Conservation (phyloP, 1,140 invertebrate species). For the Amphibalanus amphitrite region DNA sequence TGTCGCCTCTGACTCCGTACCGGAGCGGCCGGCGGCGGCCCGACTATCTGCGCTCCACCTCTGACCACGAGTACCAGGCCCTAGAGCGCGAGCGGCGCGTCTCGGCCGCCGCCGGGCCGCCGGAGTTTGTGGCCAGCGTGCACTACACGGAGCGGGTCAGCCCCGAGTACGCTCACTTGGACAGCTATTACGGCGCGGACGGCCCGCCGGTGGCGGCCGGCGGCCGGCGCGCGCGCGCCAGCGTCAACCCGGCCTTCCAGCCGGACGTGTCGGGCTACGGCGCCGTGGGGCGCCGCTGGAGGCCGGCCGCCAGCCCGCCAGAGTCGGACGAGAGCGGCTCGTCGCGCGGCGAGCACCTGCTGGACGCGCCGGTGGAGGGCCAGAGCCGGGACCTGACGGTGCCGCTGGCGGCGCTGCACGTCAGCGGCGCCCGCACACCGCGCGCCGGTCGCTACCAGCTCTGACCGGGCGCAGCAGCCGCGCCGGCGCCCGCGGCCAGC, state of each 20-base stretch:
- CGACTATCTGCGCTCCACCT: neutral
- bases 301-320: constrained; percentile 9
- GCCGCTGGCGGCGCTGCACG: constrained; percentile 34
- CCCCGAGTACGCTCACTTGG: constrained; percentile 19
- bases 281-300: neutral
- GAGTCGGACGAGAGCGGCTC: constrained; percentile 4
- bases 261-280: neutral
- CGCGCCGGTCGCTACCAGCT: constrained; percentile 8
- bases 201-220: constrained; percentile 20
- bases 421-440: constrained; percentile 7
- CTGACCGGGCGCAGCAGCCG: neutral
- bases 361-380: constrained; percentile 43
- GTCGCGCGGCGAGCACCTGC: constrained; percentile 27
- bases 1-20: neutral
- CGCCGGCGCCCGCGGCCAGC: constrained; percentile 9
- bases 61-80: neutral
- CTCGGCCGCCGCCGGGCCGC: constrained; percentile 31
- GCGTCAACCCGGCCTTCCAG: constrained; percentile 8
- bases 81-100: neutral
- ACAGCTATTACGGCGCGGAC: constrained; percentile 20
- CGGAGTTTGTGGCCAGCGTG: constrained; percentile 30
- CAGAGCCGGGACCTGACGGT: constrained; percentile 42
- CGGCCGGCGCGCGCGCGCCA: constrained; percentile 11
- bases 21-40: constrained; percentile 1
- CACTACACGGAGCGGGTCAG: constrained; percentile 20